Evolutionary conservation across 2,888 invertebrate genomes (phyloP), one percentile per base, ranked within the genome.

Genomic region (Crocallis elinguaria): DNA sequence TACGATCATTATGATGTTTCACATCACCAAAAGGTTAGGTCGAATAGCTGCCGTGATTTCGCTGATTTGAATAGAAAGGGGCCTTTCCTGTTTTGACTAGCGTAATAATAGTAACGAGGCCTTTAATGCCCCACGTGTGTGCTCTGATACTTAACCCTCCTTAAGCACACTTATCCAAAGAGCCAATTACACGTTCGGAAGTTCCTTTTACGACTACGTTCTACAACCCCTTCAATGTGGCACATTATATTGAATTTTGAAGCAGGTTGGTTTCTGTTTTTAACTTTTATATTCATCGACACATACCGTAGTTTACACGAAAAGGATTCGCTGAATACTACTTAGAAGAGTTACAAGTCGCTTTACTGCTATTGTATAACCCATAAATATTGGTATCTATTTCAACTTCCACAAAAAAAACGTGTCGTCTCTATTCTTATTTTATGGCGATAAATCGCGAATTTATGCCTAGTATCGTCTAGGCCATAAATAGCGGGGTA

Each of bases 401-500:
- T 23, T 25, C 8, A 25, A 9, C n/a, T 25, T 25, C 9, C 25
- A 25, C 9, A 25, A 25, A 25, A 2, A 19, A 36, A 49, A 8
- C 33, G 21, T 35, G 45, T 44, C 43, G 35, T 45, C 35, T 33
- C 19, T 38, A 48, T 49, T 54, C 48, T 48, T 38, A 44, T 49
- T 54, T 54, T 39, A 42, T 37, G 38, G 43, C 21, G 27, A 66
- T 60, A 60, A 62, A 63, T 66, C 45, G 23, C 38, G 41, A 67
- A 69, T 75, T 67, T 72, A 72, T 68, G 66, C 44, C 64, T 64
- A 56, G 62, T 71, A 71, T 73, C 66, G 64, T 60, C 57, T 62
- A 66, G 64, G 69, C 72, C 75, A 71, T 79, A 77, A 79, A 80
- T 78, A 77, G 67, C 42, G 60, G 63, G 58, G 74, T 80, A 79